A percentile compares a stretch with the other conserved stretches of the same genome.
Evolutionary conservation across 2,113 vertebrate species (phyloP).

Genomic region (Leucoraja erinaceus): DNA sequence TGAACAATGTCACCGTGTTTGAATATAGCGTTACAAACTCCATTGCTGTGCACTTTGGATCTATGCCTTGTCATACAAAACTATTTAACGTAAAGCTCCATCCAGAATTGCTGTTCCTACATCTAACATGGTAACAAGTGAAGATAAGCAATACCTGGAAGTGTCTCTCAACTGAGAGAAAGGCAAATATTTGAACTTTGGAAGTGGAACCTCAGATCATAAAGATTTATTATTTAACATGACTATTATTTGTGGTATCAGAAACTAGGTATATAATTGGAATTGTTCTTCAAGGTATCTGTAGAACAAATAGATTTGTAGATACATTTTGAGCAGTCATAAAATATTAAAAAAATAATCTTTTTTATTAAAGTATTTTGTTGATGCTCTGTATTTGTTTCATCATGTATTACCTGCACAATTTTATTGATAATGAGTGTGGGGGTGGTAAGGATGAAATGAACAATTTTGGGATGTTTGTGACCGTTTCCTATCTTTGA

Average conservation of each 20-base stretch:
- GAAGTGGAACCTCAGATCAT: neutral
- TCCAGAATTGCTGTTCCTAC: neutral
- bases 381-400: neutral
- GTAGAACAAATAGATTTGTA: neutral
- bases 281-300: neutral
- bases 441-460: neutral
- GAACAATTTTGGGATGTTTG: neutral
- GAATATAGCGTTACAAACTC: neutral
- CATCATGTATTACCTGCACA: neutral
- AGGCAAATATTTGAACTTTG: neutral
- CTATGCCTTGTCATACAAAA: conserved; percentile 19
- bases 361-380: neutral
- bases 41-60: neutral
- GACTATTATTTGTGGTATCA: neutral
- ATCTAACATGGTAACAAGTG: neutral
- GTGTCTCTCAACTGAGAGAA: neutral
- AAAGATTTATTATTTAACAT: neutral
- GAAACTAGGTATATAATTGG: neutral
- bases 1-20: neutral
- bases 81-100: neutral
- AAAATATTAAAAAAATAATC: neutral
- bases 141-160: neutral
- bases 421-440: neutral
- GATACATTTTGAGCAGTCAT: no score
- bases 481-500: neutral